These are phyloP conservation scores for Chloropsis hardwickii DNA, from an alignment of 2,113 vertebrate genomes.

Conservation along the genomic window DNA sequence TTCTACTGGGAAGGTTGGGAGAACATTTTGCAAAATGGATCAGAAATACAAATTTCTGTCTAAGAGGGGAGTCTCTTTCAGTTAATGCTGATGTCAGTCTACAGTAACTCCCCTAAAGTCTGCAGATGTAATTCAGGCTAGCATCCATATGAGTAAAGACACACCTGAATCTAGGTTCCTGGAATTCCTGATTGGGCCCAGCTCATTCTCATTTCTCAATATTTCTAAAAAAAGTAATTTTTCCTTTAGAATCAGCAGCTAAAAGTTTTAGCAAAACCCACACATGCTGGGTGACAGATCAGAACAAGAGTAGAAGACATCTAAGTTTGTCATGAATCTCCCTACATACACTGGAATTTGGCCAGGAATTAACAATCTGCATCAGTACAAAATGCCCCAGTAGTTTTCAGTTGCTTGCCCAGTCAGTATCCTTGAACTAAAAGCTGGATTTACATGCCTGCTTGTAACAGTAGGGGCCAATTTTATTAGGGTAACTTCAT, in stretches of 20 bases:
- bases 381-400: background rate
- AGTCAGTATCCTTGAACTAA: background rate
- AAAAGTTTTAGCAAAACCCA: background rate
- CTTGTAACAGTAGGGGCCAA: background rate
- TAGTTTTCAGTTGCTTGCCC: background rate
- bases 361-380: background rate
- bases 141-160: background rate
- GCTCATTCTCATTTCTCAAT: background rate
- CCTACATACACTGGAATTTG: background rate
- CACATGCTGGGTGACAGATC: background rate
- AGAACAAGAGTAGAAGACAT: background rate
- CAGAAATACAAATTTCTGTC: background rate
- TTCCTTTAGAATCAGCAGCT: background rate
- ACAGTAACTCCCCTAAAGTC: background rate
- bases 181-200: background rate
- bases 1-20: background rate
- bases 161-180: background rate
- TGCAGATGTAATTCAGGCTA: background rate
- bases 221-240: background rate
- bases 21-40: background rate
- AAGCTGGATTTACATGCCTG: background rate
- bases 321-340: background rate
- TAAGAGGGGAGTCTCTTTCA: background rate
- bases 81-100: background rate
- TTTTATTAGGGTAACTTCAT: slow-evolving; percentile 46